Evolutionary conservation across 2,797 vertebrate species (phyloP).

Genomic region (Characodon lateralis): DNA sequence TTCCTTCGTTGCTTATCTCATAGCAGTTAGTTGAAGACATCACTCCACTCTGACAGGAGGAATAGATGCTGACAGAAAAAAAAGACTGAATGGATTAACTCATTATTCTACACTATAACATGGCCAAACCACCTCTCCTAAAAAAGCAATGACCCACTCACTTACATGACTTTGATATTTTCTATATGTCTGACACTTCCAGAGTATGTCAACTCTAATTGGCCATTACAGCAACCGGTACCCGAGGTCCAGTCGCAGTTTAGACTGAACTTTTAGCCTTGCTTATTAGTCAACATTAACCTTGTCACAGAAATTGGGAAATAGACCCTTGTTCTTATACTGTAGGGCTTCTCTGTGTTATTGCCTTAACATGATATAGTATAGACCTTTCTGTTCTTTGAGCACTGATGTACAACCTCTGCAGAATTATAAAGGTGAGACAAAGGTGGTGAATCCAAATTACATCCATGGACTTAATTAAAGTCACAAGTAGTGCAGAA

Average conservation of each 20-base stretch:
- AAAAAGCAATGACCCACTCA: slow-evolving; percentile 4
- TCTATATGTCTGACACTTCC: slow-evolving; percentile 37
- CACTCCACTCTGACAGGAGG: slow-evolving; percentile 1
- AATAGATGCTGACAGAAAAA: slow-evolving; percentile 6
- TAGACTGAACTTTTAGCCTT: slow-evolving; percentile 35
- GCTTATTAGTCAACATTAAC: slow-evolving; percentile 47
- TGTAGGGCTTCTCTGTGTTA: slow-evolving; percentile 12
- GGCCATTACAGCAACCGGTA: slow-evolving; percentile 46
- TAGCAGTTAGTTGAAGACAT: not conserved
- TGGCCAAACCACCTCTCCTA: slow-evolving; percentile 21
- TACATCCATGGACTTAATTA: not conserved
- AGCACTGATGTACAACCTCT: not conserved
- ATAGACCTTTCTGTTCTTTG: slow-evolving; percentile 4
- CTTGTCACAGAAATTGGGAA: slow-evolving; percentile 11
- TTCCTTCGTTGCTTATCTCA: not conserved
- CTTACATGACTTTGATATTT: slow-evolving; percentile 32
- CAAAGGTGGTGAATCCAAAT: slow-evolving; percentile 12
- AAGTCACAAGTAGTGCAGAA: not conserved
- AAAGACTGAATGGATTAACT: slow-evolving; percentile 21
- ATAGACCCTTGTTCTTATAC: not conserved
- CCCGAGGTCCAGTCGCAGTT: not conserved
- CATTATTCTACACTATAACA: not conserved
- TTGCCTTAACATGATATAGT: not conserved
- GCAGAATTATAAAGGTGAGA: not conserved
- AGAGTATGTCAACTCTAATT: slow-evolving; percentile 51